Percentiles rank a stretch among this genome's conserved stretches.
Conservation (phyloP, 2,797 vertebrate genomes). For the Girardinus metallicus region DNA sequence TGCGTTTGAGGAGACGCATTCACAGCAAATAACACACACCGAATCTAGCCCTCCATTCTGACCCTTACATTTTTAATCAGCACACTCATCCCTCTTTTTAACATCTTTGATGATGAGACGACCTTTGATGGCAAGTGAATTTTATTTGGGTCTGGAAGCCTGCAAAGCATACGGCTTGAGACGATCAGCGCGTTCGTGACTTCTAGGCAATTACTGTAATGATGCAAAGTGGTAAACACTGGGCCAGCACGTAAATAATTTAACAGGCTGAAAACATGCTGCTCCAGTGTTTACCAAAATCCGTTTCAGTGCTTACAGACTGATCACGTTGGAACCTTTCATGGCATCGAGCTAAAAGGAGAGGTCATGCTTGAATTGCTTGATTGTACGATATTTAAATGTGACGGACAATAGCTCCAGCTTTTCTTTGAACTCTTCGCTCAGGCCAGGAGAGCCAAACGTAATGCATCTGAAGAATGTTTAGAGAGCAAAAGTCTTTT, state of each 20-base stretch:
- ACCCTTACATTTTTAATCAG: conserved; percentile 75
- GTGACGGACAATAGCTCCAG: conserved; percentile 56
- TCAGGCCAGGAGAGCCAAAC: conserved; percentile 23
- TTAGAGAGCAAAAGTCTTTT: conserved; percentile 10
- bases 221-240: conserved; percentile 78
- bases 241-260: conserved; percentile 74
- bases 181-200: conserved; percentile 69
- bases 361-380: conserved; percentile 53
- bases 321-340: conserved; percentile 62
- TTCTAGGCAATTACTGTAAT: conserved; percentile 75
- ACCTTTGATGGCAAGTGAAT: conserved; percentile 76
- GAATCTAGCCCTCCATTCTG: conserved; percentile 51
- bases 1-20: conserved; percentile 22
- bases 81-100: conserved; percentile 73
- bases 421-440: conserved; percentile 11
- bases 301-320: conserved; percentile 66
- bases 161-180: conserved; percentile 69
- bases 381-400: conserved; percentile 46
- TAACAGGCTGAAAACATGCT: conserved; percentile 62
- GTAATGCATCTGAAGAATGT: conserved; percentile 39
- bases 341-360: conserved; percentile 55
- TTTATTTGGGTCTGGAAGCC: conserved; percentile 76
- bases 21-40: conserved; percentile 29
- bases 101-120: conserved; percentile 75
- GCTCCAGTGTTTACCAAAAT: conserved; percentile 67